Evolutionary conservation across 2,113 vertebrate species (phyloP).

Genomic region (Eudyptes chrysolophus): DNA sequence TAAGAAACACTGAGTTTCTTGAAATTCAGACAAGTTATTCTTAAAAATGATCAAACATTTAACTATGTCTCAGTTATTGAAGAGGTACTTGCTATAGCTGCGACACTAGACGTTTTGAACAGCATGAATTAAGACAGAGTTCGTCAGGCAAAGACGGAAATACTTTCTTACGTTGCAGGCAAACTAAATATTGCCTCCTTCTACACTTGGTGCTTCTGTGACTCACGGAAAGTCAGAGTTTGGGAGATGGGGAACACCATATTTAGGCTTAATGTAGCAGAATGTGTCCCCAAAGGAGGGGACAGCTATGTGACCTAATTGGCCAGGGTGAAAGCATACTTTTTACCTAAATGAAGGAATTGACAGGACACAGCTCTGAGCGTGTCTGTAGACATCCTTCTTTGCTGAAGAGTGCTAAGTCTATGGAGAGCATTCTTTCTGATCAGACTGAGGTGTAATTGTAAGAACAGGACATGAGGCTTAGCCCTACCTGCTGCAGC

Average conservation of each 20-base stretch:
- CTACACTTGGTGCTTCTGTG: background rate
- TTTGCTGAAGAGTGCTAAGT: background rate
- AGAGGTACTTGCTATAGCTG: background rate
- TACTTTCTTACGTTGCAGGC: background rate
- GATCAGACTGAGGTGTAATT: background rate
- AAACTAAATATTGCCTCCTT: background rate
- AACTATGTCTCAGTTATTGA: background rate
- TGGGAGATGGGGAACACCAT: background rate
- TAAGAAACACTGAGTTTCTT: background rate
- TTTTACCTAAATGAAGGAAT: background rate
- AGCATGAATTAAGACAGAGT: background rate
- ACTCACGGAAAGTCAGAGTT: background rate
- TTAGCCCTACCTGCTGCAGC: constrained; percentile 82
- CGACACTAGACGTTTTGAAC: background rate
- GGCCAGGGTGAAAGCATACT: background rate
- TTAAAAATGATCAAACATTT: background rate
- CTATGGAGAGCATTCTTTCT: background rate
- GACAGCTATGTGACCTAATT: background rate
- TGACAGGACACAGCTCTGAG: background rate
- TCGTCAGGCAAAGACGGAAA: background rate
- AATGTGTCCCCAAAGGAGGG: background rate
- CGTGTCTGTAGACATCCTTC: background rate
- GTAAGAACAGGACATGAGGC: background rate
- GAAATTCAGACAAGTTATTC: background rate
- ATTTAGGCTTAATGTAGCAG: background rate